Percentiles rank a stretch among this genome's conserved stretches.
phyloP scores from a whole-genome alignment of 2,113 vertebrate genomes.

The Procavia capensis region DNA sequence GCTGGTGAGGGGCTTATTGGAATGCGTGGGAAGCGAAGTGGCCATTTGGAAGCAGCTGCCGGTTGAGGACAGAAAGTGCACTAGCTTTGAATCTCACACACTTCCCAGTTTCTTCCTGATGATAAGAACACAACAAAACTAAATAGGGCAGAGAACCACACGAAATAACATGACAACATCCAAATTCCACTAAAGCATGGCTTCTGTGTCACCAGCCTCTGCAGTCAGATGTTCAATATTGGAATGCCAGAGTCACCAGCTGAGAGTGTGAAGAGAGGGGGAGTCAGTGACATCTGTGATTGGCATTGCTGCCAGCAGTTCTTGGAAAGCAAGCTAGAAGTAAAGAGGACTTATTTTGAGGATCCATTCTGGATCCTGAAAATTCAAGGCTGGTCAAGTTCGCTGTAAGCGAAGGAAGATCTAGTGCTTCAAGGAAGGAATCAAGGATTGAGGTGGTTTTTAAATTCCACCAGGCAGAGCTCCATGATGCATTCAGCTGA shows the following conservation, averaged over 20 bases:
- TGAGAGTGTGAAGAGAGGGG: neutral
- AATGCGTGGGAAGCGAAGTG: neutral
- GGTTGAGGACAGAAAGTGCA: rapidly evolving
- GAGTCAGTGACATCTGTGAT: neutral
- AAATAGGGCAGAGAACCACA: neutral
- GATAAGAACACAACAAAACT: neutral
- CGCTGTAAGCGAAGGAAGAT: constrained; percentile 4
- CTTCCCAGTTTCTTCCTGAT: neutral
- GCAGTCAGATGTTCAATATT: neutral
- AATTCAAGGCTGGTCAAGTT: neutral
- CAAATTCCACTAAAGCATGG: neutral
- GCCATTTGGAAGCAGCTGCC: neutral
- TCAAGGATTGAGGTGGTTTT: neutral
- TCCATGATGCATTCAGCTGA: neutral
- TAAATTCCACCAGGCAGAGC: neutral
- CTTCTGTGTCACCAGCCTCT: neutral
- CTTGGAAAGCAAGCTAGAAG: neutral
- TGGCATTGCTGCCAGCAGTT: neutral
- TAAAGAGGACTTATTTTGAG: neutral
- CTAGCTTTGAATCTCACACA: neutral
- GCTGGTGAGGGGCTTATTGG: neutral
- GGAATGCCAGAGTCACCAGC: neutral
- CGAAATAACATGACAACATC: neutral
- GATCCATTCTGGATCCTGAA: neutral
- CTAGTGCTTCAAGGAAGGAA: neutral